phyloP scores from a whole-genome alignment of 1,140 invertebrate genomes.

The Drosophila setifemur region DNA sequence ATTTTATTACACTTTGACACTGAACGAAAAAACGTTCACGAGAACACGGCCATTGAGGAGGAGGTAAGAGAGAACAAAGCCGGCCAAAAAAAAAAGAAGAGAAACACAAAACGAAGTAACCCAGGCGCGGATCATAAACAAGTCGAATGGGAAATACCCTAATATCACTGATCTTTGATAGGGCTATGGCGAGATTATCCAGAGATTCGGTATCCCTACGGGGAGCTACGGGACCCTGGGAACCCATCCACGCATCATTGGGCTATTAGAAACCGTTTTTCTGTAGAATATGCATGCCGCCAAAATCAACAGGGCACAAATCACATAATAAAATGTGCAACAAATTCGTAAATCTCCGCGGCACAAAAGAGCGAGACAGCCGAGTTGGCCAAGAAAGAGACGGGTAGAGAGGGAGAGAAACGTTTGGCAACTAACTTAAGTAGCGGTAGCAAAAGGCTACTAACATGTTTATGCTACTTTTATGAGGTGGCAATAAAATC shows the following conservation, averaged over 20 bases:
- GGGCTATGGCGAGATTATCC: too few species aligned
- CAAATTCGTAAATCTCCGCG: slow-evolving; percentile 57
- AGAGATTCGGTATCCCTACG: too few species aligned
- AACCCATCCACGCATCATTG: too few species aligned
- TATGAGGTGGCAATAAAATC: slow-evolving; percentile 79
- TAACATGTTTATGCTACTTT: slow-evolving; percentile 81
- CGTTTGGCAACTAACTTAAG: slow-evolving; percentile 68
- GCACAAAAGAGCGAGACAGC: background rate
- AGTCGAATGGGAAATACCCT: slow-evolving; percentile 16
- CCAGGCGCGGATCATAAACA: too few species aligned
- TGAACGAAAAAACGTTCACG: slow-evolving; percentile 61
- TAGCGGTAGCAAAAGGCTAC: slow-evolving; percentile 80
- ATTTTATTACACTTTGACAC: slow-evolving; percentile 81
- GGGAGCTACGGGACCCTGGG: too few species aligned
- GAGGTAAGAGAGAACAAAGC: background rate
- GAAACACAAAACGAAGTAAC: too few species aligned
- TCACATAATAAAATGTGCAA: slow-evolving; percentile 58
- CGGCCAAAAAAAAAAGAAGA: too few species aligned
- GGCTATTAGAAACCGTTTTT: too few species aligned
- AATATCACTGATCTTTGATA: too few species aligned
- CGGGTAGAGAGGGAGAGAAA: background rate
- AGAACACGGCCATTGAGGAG: background rate
- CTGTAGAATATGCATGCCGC: background rate
- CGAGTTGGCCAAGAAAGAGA: too few species aligned
- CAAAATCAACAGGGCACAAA: slow-evolving; percentile 10